Evolutionary conservation across 2,113 vertebrate species (phyloP).

Genomic region (Periophthalmodon schlosseri): DNA sequence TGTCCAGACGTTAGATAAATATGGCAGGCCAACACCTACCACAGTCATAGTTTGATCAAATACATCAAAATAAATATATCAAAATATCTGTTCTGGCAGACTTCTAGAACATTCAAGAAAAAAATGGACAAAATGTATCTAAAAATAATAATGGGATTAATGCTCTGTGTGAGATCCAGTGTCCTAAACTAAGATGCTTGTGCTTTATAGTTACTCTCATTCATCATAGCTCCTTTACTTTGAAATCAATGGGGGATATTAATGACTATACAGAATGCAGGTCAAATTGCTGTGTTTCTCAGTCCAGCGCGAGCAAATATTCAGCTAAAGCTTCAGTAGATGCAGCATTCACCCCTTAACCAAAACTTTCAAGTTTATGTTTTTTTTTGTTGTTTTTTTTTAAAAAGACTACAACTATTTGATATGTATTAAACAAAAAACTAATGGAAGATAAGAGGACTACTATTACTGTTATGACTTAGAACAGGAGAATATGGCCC

Average conservation of each 20-base stretch:
- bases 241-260: conserved; percentile 32
- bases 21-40: not conserved
- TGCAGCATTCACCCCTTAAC: not conserved
- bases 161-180: not conserved
- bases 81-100: not conserved
- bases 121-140: not conserved
- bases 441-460: too few relatives aligned
- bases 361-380: too few relatives aligned
- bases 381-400: too few relatives aligned
- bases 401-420: too few relatives aligned
- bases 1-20: not conserved
- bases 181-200: not conserved
- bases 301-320: not conserved
- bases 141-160: not conserved
- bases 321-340: not conserved
- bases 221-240: conserved; percentile 31
- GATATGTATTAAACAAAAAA: too few relatives aligned
- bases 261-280: conserved; percentile 14
- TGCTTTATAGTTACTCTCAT: conserved; percentile 26
- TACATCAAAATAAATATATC: too few relatives aligned
- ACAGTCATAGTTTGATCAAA: not conserved
- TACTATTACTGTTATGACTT: too few relatives aligned
- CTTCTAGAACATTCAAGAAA: not conserved
- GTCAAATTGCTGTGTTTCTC: conserved; percentile 1
- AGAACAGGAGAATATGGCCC: too few relatives aligned